These are phyloP conservation scores for Pristionchus arcanus DNA, from an alignment of 2,888 invertebrate species.

Conservation along the genomic window DNA sequence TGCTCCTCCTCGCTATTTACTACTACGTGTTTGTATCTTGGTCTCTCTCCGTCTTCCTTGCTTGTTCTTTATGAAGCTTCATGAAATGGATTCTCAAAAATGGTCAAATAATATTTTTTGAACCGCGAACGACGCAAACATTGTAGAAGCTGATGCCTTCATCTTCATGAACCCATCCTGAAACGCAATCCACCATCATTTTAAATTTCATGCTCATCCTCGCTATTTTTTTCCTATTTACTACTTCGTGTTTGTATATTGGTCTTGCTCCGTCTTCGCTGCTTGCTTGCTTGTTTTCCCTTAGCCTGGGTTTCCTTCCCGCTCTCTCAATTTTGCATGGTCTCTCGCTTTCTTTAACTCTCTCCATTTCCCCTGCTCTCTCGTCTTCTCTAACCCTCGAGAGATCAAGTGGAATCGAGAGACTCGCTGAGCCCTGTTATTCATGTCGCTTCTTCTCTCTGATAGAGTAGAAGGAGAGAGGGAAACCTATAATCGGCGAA, in stretches of 20 bases:
- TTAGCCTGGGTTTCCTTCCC: constrained; percentile 4
- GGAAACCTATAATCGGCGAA: constrained; percentile 14
- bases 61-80: background rate
- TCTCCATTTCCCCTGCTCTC: background rate
- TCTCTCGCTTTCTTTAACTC: constrained; percentile 64
- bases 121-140: too few species aligned
- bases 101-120: too few species aligned
- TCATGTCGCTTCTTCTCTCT: constrained; percentile 29
- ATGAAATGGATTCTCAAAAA: too few species aligned
- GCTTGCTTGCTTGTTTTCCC: constrained; percentile 60
- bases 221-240: background rate
- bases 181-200: background rate
- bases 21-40: constrained; percentile 8
- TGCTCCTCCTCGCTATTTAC: background rate
- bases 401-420: constrained; percentile 58
- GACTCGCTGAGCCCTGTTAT: background rate
- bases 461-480: constrained; percentile 4
- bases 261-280: constrained; percentile 60
- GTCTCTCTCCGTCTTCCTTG: constrained; percentile 60
- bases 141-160: too few species aligned
- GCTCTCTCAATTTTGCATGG: constrained; percentile 53
- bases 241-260: background rate
- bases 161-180: background rate
- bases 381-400: constrained; percentile 58
- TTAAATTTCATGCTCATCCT: background rate